Evolutionary conservation across 1,140 invertebrate genomes (phyloP).

Genomic region (Heliconius melpomene): DNA sequence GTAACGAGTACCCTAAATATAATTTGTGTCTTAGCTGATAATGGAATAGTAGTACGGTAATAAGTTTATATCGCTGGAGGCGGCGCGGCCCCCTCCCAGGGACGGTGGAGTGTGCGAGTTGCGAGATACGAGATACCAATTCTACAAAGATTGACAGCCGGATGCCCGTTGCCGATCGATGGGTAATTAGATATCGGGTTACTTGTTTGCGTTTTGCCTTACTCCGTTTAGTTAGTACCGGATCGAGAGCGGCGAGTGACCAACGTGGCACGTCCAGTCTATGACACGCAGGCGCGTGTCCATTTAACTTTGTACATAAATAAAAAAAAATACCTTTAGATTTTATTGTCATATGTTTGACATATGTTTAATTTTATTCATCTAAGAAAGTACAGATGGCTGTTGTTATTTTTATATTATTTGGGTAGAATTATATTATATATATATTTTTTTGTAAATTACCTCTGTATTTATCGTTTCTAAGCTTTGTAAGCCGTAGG

Average conservation of each 20-base stretch:
- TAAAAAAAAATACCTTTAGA: constrained; percentile 63
- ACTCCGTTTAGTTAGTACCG: constrained; percentile 47
- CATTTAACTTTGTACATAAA: constrained; percentile 72
- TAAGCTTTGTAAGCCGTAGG: constrained; percentile 79
- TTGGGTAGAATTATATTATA: constrained; percentile 74
- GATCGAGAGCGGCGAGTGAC: constrained; percentile 52
- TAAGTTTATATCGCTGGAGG: constrained; percentile 74
- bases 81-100: constrained; percentile 40
- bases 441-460: constrained; percentile 76
- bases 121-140: background rate
- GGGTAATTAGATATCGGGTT: background rate
- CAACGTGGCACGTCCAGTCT: constrained; percentile 69
- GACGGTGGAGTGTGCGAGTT: constrained; percentile 13
- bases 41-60: constrained; percentile 73
- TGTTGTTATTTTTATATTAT: constrained; percentile 82
- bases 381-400: constrained; percentile 81
- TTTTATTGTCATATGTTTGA: constrained; percentile 80
- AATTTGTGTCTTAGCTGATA: constrained; percentile 80
- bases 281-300: constrained; percentile 49
- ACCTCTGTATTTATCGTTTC: constrained; percentile 80
- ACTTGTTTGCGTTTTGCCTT: constrained; percentile 39
- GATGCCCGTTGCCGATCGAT: constrained; percentile 41
- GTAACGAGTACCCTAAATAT: constrained; percentile 74
- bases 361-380: constrained; percentile 81
- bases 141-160: constrained; percentile 28